phyloP scores from a whole-genome alignment of 2,797 vertebrate species.

The Philypnodon macrostomus region DNA sequence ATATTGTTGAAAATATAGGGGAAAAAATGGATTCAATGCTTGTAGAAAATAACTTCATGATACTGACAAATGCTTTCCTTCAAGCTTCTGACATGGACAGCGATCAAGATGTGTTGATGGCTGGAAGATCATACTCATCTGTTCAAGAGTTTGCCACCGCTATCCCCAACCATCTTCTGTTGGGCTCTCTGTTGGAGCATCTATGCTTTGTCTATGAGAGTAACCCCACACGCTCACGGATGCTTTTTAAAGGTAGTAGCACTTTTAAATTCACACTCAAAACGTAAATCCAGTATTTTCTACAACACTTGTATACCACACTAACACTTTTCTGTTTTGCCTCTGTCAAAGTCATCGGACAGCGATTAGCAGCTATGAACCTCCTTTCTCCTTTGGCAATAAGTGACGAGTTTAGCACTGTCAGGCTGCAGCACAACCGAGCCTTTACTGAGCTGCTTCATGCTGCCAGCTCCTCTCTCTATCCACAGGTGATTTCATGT shows the following conservation, averaged over 20 bases:
- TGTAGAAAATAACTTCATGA: too few species aligned
- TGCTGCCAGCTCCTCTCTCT: constrained; percentile 77
- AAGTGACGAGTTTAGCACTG: constrained; percentile 93
- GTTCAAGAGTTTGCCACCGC: constrained; percentile 84
- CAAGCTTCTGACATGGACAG: constrained; percentile 87
- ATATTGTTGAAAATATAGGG: too few species aligned
- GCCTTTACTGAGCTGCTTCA: constrained; percentile 91
- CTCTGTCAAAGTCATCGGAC: constrained; percentile 77
- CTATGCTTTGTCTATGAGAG: constrained; percentile 91
- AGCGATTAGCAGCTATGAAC: constrained; percentile 87
- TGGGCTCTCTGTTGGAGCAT: constrained; percentile 93
- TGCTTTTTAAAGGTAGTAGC: constrained; percentile 85
- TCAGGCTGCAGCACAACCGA: constrained; percentile 91
- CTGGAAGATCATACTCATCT: constrained; percentile 65
- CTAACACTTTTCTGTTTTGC: not conserved
- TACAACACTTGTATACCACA: not conserved
- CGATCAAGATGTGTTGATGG: constrained; percentile 78
- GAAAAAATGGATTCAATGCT: too few species aligned
- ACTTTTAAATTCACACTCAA: not conserved
- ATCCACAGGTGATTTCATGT: constrained; percentile 76
- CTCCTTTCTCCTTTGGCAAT: constrained; percentile 90
- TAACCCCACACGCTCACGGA: constrained; percentile 81
- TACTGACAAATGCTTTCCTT: not conserved
- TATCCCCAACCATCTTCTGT: constrained; percentile 92
- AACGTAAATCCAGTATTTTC: too few species aligned